A percentile compares a stretch with the other conserved stretches of the same genome.
Conservation (phyloP, 1,140 invertebrate species). For the Drosophila prosaltans region DNA sequence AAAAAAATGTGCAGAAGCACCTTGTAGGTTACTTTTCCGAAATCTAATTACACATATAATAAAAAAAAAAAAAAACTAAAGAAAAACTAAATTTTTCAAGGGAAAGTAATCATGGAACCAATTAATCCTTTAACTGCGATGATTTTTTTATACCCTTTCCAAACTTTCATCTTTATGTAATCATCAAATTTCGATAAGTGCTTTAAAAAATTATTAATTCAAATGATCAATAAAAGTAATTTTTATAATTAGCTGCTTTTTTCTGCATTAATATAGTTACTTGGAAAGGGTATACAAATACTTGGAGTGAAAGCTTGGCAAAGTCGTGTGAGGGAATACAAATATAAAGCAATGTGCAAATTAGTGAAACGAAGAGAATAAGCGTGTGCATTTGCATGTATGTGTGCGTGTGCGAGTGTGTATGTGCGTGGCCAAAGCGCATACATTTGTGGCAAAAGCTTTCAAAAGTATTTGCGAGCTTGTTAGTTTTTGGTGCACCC, state of each 20-base stretch:
- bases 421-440: slow-evolving; percentile 51
- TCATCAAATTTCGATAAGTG: too few relatives aligned
- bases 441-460: slow-evolving; percentile 78
- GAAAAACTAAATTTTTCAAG: slow-evolving; percentile 22
- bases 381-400: slow-evolving; percentile 37
- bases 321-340: slow-evolving; percentile 32
- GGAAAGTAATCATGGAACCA: slow-evolving; percentile 23
- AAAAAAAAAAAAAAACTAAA: slow-evolving; percentile 57
- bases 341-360: slow-evolving; percentile 70
- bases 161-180: too few relatives aligned
- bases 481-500: slow-evolving; percentile 71
- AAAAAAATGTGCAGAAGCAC: slow-evolving; percentile 14
- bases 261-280: too few relatives aligned
- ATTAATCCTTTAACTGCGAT: not conserved
- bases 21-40: slow-evolving; percentile 38
- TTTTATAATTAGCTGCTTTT: too few relatives aligned
- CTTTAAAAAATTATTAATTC: too few relatives aligned
- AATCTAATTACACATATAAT: slow-evolving; percentile 77
- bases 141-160: not conserved
- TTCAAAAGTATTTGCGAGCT: slow-evolving; percentile 78
- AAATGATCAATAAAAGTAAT: too few relatives aligned
- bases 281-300: slow-evolving; percentile 9
- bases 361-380: slow-evolving; percentile 69
- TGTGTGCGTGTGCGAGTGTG: slow-evolving; percentile 15
- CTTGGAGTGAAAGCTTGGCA: slow-evolving; percentile 2